These are phyloP conservation scores for Electrona antarctica DNA, from an alignment of 2,113 vertebrate genomes.

Conservation along the genomic window DNA sequence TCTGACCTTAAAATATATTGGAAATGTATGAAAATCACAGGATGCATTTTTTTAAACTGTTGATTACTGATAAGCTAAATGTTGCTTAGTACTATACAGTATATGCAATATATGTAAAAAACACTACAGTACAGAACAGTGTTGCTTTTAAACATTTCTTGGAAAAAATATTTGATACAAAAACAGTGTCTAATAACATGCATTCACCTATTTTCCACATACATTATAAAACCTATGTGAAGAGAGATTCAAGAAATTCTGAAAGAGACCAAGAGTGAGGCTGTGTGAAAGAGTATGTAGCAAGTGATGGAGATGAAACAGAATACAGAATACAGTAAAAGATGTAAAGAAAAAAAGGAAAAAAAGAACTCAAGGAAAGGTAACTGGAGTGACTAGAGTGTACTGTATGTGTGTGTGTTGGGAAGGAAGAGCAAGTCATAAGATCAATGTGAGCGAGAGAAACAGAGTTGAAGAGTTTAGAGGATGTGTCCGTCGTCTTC, in stretches of 20 bases:
- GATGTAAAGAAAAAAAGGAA: not conserved
- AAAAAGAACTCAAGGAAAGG: not conserved
- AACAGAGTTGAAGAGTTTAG: too few species aligned
- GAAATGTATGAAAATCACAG: too few species aligned
- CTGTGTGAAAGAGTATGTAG: not conserved
- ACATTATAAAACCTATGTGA: not conserved
- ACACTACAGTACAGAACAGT: not conserved
- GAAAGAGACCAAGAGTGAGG: constrained; percentile 19
- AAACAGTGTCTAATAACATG: constrained; percentile 26
- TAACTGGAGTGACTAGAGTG: not conserved
- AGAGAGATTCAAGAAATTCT: not conserved
- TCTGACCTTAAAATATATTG: too few species aligned
- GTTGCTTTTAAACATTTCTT: not conserved
- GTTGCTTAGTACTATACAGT: too few species aligned
- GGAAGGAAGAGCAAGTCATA: too few species aligned
- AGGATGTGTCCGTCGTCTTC: too few species aligned
- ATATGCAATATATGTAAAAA: not conserved
- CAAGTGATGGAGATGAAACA: not conserved
- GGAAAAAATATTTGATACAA: constrained; percentile 44
- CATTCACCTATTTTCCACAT: constrained; percentile 13
- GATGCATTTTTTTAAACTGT: too few species aligned
- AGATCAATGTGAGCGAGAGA: too few species aligned
- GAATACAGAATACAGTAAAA: not conserved
- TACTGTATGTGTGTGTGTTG: too few species aligned
- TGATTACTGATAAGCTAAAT: too few species aligned